A percentile compares a stretch with the other conserved stretches of the same genome.
phyloP scores from a whole-genome alignment of 2,888 invertebrate genomes.

The Gonocerus acuteangulatus region DNA sequence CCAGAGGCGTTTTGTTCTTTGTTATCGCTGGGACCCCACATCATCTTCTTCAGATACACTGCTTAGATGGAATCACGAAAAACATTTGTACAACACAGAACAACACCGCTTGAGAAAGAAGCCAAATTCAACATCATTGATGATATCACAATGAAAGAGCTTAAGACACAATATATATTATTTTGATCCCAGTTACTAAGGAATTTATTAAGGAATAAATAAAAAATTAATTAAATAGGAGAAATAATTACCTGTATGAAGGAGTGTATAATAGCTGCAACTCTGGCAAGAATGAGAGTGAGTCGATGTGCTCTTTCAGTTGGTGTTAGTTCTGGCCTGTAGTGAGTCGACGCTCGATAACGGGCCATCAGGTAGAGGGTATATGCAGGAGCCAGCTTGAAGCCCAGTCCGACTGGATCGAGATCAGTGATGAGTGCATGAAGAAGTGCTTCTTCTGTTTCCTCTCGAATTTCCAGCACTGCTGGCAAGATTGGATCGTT shows the following conservation, averaged over 20 bases:
- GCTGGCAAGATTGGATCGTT: slow-evolving; percentile 89
- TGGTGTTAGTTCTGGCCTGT: slow-evolving; percentile 84
- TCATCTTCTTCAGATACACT: too few relatives aligned
- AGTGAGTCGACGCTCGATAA: slow-evolving; percentile 90
- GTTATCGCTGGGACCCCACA: too few relatives aligned
- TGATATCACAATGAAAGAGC: not conserved
- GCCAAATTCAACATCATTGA: too few relatives aligned
- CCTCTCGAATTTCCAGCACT: slow-evolving; percentile 88
- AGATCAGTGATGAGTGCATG: slow-evolving; percentile 79
- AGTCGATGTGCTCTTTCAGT: slow-evolving; percentile 86
- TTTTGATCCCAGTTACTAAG: too few relatives aligned
- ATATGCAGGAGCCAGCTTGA: slow-evolving; percentile 94
- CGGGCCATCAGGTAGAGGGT: slow-evolving; percentile 89
- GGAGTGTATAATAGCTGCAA: slow-evolving; percentile 76
- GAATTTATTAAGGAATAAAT: too few relatives aligned
- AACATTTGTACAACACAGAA: too few relatives aligned
- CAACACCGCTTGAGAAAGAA: too few relatives aligned
- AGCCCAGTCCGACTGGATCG: slow-evolving; percentile 81
- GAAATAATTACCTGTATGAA: slow-evolving; percentile 75
- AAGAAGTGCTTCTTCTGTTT: slow-evolving; percentile 86
- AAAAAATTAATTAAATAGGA: too few relatives aligned
- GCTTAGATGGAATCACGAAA: too few relatives aligned
- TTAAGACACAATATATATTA: too few relatives aligned
- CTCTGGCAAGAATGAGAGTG: slow-evolving; percentile 81
- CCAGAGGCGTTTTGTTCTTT: too few relatives aligned